These are phyloP conservation scores for Gerris buenoi DNA, from an alignment of 1,140 invertebrate species.

Conservation along the genomic window DNA sequence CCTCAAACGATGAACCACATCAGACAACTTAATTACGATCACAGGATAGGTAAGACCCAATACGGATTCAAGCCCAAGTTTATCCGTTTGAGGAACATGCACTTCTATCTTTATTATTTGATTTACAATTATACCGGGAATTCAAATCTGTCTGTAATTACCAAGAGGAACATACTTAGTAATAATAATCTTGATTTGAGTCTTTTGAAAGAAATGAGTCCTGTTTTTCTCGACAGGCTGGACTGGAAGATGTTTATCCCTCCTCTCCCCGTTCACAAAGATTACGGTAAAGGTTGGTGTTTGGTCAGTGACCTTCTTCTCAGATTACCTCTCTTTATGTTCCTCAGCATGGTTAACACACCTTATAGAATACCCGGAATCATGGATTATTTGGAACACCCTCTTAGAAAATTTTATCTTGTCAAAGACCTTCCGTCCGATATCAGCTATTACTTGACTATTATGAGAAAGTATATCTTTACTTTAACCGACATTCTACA, in stretches of 20 bases:
- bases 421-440: constrained; percentile 38
- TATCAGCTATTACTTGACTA: constrained; percentile 37
- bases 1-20: background rate
- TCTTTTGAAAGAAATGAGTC: constrained; percentile 29
- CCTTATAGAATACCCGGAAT: constrained; percentile 41
- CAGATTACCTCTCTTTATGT: constrained; percentile 52
- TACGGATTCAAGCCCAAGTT: constrained; percentile 45
- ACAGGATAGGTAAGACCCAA: constrained; percentile 2
- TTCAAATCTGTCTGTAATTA: constrained; percentile 23
- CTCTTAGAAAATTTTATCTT: constrained; percentile 46
- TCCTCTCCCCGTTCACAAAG: constrained; percentile 43
- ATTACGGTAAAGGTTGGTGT: constrained; percentile 54
- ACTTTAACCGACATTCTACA: constrained; percentile 40
- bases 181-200: background rate
- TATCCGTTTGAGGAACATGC: constrained; percentile 44
- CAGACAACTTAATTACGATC: background rate
- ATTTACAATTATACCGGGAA: constrained; percentile 40
- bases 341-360: constrained; percentile 49
- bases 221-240: constrained; percentile 36
- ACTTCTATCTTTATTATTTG: constrained; percentile 53
- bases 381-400: constrained; percentile 45
- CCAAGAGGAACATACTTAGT: constrained; percentile 24
- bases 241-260: constrained; percentile 62
- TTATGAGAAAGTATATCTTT: constrained; percentile 41
- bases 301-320: constrained; percentile 54